These are phyloP conservation scores for Numenius arquata DNA, from an alignment of 2,113 vertebrate genomes.

Conservation along the genomic window DNA sequence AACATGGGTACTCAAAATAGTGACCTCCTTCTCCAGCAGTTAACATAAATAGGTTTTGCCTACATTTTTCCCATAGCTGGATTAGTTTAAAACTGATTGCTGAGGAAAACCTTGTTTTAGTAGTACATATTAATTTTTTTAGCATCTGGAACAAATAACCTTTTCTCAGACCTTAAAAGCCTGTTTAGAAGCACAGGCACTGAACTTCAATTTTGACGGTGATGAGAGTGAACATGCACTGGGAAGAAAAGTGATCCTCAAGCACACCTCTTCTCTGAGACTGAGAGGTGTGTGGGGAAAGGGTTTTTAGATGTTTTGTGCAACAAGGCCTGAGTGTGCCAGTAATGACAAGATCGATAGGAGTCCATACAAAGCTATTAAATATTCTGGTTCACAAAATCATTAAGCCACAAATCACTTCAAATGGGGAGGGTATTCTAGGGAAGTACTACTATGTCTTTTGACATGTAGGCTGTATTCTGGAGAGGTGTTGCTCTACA, in stretches of 20 bases:
- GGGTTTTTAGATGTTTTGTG: not conserved
- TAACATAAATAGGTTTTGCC: not conserved
- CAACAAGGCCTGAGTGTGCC: rapidly evolving
- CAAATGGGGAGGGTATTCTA: not conserved
- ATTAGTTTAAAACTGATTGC: not conserved
- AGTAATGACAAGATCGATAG: not conserved
- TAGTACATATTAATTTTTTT: not conserved
- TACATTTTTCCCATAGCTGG: not conserved
- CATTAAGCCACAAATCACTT: not conserved
- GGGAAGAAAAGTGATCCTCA: not conserved
- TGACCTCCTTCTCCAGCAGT: not conserved
- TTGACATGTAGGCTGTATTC: not conserved
- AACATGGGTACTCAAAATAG: not conserved
- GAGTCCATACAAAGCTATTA: not conserved
- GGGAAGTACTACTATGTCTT: not conserved
- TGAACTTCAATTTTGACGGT: not conserved
- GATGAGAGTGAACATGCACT: not conserved
- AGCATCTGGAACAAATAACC: not conserved
- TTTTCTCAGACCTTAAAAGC: not conserved
- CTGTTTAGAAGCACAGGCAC: not conserved
- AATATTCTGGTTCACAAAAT: not conserved
- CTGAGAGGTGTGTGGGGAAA: not conserved
- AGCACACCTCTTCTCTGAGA: rapidly evolving
- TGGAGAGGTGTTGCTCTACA: not conserved
- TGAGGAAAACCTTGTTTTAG: not conserved